A percentile compares a stretch with the other conserved stretches of the same genome.
Evolutionary conservation across 92 coral and sea anemone genomes (phyloP).

Genomic region (Siderastrea radians): DNA sequence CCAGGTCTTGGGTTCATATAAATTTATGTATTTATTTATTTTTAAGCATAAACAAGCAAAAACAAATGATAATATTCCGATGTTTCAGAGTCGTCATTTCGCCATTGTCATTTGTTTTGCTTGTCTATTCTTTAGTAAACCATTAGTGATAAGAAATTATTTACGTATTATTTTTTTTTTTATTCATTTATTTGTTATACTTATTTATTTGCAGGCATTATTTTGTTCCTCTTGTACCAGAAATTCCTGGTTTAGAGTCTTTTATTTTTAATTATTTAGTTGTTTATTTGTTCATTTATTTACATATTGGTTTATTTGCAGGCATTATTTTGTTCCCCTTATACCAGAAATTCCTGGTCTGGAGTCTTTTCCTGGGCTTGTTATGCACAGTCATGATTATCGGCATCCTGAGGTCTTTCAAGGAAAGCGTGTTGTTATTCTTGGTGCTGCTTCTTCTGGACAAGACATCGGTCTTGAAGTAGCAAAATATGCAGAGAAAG

Average conservation of each 20-base stretch:
- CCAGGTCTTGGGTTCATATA: no score
- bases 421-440: slow-evolving; percentile 73
- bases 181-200: not conserved
- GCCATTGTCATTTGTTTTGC: no score
- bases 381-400: slow-evolving; percentile 90
- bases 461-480: slow-evolving; percentile 83
- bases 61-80: no score
- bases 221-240: not conserved
- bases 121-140: no score
- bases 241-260: not conserved
- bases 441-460: slow-evolving; percentile 90
- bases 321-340: slow-evolving; percentile 84
- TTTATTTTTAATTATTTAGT: no score
- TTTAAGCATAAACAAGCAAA: no score
- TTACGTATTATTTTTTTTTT: no score
- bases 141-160: no score
- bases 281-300: no score
- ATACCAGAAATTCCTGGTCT: slow-evolving; percentile 84
- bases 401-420: slow-evolving; percentile 75
- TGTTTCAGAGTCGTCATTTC: no score
- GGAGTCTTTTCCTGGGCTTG: slow-evolving; percentile 78
- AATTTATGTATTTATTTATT: no score
- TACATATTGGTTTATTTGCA: slow-evolving; percentile 25
- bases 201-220: no score
- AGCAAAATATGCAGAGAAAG: slow-evolving; percentile 63